These are phyloP conservation scores for Cosmorhoe ocellata DNA, from an alignment of 2,888 invertebrate species.

Conservation along the genomic window DNA sequence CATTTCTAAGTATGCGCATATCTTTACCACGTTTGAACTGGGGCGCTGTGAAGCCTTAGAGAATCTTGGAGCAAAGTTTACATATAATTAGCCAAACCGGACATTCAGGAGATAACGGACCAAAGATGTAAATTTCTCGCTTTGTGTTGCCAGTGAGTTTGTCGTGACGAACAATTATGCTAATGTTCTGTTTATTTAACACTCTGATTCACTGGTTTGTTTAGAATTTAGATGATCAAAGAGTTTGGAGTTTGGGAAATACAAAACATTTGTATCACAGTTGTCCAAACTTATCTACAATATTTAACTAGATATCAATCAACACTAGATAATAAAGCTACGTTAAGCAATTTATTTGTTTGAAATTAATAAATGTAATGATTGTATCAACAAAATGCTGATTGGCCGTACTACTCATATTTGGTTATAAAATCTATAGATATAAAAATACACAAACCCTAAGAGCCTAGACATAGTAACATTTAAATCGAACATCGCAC, in stretches of 20 bases:
- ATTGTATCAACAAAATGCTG: too few species aligned
- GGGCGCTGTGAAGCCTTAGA: conserved; percentile 3
- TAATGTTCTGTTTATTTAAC: conserved; percentile 20
- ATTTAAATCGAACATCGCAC: too few species aligned
- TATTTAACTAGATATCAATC: too few species aligned
- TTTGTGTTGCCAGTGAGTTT: conserved; percentile 12
- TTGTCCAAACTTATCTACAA: too few species aligned
- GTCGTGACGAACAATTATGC: conserved; percentile 20
- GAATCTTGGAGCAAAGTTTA: conserved; percentile 19
- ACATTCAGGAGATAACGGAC: conserved; percentile 7
- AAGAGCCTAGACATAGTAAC: too few species aligned
- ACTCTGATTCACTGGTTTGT: conserved; percentile 17
- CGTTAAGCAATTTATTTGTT: too few species aligned
- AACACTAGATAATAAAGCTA: too few species aligned
- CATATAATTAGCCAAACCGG: conserved; percentile 19
- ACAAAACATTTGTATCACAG: conserved; percentile 3
- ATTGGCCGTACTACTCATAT: too few species aligned
- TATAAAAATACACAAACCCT: too few species aligned
- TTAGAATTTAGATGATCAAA: conserved; percentile 17
- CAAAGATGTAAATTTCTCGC: conserved; percentile 14
- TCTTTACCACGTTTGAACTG: conserved; percentile 13
- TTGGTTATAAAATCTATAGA: too few species aligned
- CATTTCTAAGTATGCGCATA: conserved; percentile 21
- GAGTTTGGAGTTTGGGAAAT: conserved; percentile 8
- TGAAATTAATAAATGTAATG: too few species aligned